phyloP scores from a whole-genome alignment of 2,888 invertebrate species.

The Ornithoptera priamus region DNA sequence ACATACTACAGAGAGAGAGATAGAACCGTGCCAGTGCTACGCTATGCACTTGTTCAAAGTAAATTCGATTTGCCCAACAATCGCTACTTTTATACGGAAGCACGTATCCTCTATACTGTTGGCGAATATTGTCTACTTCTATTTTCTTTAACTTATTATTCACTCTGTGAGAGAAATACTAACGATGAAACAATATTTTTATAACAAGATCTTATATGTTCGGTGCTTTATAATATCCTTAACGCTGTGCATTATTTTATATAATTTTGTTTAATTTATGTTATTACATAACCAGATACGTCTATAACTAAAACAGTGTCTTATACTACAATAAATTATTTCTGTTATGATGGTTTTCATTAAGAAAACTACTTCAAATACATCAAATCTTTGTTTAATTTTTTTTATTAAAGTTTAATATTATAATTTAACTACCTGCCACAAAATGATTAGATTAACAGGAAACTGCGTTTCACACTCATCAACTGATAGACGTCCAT shows the following conservation, averaged over 20 bases:
- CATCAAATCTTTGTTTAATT: too few relatives aligned
- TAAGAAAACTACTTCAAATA: too few relatives aligned
- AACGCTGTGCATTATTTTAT: not conserved
- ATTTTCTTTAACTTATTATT: conserved; percentile 24
- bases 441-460: too few relatives aligned
- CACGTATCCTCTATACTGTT: conserved; percentile 27
- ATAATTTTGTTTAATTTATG: not conserved
- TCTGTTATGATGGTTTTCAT: too few relatives aligned
- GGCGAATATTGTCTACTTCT: conserved; percentile 23
- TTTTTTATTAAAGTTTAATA: too few relatives aligned
- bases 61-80: conserved; percentile 30
- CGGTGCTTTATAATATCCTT: not conserved
- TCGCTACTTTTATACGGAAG: conserved; percentile 28
- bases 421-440: too few relatives aligned
- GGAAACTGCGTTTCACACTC: too few relatives aligned
- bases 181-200: conserved; percentile 9
- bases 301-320: too few relatives aligned
- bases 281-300: too few relatives aligned
- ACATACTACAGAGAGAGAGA: conserved; percentile 7
- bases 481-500: too few relatives aligned
- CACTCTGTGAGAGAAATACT: conserved; percentile 12
- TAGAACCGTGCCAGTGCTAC: conserved; percentile 13
- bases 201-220: not conserved
- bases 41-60: conserved; percentile 28
- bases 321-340: too few relatives aligned